phyloP scores from a whole-genome alignment of 2,888 invertebrate genomes.

The Leistus spinibarbis region DNA sequence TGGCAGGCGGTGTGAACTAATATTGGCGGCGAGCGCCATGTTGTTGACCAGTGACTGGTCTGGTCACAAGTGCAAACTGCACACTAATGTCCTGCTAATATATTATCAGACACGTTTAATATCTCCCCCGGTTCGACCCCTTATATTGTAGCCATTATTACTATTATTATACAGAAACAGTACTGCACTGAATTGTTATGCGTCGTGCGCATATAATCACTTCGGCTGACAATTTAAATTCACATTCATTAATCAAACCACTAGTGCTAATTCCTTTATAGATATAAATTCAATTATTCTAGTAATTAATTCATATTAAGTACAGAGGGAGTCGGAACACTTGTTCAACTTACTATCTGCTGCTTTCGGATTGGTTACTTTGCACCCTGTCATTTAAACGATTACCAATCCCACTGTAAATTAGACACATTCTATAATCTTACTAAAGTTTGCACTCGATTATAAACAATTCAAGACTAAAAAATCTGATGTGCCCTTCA shows the following conservation, averaged over 20 bases:
- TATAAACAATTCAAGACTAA: too few relatives aligned
- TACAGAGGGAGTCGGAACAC: neutral
- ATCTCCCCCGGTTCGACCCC: neutral
- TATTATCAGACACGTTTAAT: slow-evolving; percentile 7
- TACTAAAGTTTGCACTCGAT: too few relatives aligned
- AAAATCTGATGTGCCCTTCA: too few relatives aligned
- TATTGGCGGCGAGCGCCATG: neutral
- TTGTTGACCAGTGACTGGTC: neutral
- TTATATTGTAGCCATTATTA: neutral
- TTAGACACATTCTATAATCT: too few relatives aligned
- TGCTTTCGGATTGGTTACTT: too few relatives aligned
- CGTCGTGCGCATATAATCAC: neutral
- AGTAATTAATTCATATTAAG: neutral
- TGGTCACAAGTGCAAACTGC: neutral
- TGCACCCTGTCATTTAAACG: too few relatives aligned
- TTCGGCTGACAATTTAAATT: neutral
- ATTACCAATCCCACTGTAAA: too few relatives aligned
- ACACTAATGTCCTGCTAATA: neutral
- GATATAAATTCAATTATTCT: neutral
- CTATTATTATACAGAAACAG: neutral
- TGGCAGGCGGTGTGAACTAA: neutral
- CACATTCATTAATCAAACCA: neutral
- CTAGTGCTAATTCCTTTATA: neutral
- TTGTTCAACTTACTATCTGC: too few relatives aligned
- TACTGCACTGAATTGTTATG: neutral